phyloP scores from a whole-genome alignment of 2,113 vertebrate species.

The Otus sunia region DNA sequence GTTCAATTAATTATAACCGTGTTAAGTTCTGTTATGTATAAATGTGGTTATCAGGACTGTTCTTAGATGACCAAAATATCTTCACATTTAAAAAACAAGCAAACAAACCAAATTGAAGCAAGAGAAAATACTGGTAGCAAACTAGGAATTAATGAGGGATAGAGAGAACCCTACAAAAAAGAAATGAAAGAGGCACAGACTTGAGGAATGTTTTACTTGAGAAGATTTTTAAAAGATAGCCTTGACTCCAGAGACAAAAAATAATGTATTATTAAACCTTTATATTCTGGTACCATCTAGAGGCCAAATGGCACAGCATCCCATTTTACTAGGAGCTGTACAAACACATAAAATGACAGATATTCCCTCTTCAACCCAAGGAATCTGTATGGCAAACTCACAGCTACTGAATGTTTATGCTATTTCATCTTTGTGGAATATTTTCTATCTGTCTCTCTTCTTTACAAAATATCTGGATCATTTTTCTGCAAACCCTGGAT shows the following conservation, averaged over 20 bases:
- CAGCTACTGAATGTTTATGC: not conserved
- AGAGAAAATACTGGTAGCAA: not conserved
- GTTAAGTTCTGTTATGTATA: not conserved
- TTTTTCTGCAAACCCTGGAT: not conserved
- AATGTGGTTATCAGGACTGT: not conserved
- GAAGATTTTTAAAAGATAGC: not conserved
- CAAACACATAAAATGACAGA: not conserved
- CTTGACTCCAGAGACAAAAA: not conserved
- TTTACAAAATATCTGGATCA: not conserved
- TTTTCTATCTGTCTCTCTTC: not conserved
- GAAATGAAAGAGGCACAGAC: not conserved
- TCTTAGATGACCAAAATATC: not conserved
- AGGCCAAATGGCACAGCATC: conserved; percentile 38
- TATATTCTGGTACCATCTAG: conserved; percentile 59
- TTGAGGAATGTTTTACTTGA: not conserved
- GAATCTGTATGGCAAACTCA: not conserved
- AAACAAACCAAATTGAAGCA: not conserved
- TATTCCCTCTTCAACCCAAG: not conserved
- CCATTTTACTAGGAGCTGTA: not conserved
- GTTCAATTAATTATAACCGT: not conserved
- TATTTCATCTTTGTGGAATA: not conserved
- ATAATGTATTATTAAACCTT: conserved; percentile 1
- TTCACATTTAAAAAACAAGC: not conserved
- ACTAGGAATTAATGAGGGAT: not conserved
- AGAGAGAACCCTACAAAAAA: not conserved